phyloP scores from a whole-genome alignment of 2,888 invertebrate genomes.

The Serrognathus titanus region DNA sequence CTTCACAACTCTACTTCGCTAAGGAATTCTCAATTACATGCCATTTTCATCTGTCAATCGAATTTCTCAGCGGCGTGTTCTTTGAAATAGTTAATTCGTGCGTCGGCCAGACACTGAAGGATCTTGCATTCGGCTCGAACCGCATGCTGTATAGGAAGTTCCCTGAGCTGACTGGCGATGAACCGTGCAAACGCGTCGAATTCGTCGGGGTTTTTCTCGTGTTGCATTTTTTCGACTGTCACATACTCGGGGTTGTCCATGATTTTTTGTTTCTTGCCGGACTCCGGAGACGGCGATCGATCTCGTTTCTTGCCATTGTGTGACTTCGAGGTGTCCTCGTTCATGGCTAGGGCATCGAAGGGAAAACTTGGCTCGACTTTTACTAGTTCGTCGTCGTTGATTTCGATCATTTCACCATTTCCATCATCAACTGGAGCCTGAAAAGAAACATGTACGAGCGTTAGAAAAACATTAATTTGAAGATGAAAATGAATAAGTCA shows the following conservation, averaged over 20 bases:
- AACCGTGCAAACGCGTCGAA: conserved; percentile 14
- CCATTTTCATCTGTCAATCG: not conserved
- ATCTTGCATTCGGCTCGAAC: conserved; percentile 6
- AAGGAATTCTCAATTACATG: not conserved
- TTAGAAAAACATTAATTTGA: too few relatives aligned
- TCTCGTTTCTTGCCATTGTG: not conserved
- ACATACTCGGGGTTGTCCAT: conserved; percentile 15
- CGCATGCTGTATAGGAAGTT: conserved; percentile 9
- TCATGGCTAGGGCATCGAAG: conserved; percentile 10
- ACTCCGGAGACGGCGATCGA: not conserved
- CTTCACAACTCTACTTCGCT: too few relatives aligned
- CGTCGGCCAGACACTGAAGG: conserved; percentile 15
- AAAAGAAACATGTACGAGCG: not conserved
- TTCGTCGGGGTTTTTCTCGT: conserved; percentile 7
- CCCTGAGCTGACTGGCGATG: conserved; percentile 12
- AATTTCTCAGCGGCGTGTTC: conserved; percentile 3
- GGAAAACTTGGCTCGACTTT: conserved; percentile 11
- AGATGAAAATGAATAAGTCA: too few relatives aligned
- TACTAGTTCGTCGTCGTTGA: conserved; percentile 13
- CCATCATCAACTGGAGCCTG: conserved; percentile 3
- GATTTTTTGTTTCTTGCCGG: conserved; percentile 6
- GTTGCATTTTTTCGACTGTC: not conserved
- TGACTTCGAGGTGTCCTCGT: not conserved
- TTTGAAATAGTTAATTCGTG: conserved; percentile 10
- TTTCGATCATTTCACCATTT: conserved; percentile 16